Conservation (phyloP, 1,140 invertebrate species). For the Drosophila athabasca region DNA sequence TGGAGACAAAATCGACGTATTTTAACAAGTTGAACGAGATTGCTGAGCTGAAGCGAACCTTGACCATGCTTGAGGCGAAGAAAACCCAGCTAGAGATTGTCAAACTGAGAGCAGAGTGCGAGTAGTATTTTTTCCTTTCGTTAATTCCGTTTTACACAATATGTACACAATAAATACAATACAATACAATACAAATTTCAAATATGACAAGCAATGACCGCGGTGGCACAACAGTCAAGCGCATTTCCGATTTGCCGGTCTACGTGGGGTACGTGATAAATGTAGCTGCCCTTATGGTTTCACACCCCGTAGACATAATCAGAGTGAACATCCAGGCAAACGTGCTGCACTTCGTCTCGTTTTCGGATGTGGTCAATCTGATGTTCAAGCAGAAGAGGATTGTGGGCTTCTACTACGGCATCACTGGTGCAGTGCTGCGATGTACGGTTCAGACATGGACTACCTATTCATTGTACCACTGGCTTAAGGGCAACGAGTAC, state of each 20-base stretch:
- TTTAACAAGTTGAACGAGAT: slow-evolving; percentile 49
- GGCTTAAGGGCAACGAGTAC: slow-evolving; percentile 3
- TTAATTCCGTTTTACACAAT: background rate
- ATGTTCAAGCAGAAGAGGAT: slow-evolving; percentile 14
- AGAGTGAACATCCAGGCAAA: slow-evolving; percentile 43
- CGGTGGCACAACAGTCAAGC: slow-evolving; percentile 8
- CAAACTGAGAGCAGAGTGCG: slow-evolving; percentile 45
- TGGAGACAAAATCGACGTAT: slow-evolving; percentile 41
- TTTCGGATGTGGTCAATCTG: background rate
- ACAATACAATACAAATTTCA: background rate
- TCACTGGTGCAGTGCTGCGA: background rate
- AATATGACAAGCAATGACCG: slow-evolving; percentile 23
- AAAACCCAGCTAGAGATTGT: slow-evolving; percentile 47
- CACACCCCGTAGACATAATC: slow-evolving; percentile 42
- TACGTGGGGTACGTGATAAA: slow-evolving; percentile 15
- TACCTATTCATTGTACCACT: slow-evolving; percentile 6
- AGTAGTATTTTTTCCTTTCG: slow-evolving; percentile 25
- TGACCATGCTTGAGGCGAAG: slow-evolving; percentile 50
- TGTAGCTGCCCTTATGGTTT: slow-evolving; percentile 13
- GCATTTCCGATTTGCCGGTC: slow-evolving; percentile 13
- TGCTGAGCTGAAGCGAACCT: slow-evolving; percentile 36
- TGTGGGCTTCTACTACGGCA: slow-evolving; percentile 32
- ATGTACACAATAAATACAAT: background rate
- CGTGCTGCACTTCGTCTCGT: background rate
- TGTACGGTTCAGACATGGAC: slow-evolving; percentile 12